Conservation (phyloP, 1,140 invertebrate species). For the Drosophila jambulina region DNA sequence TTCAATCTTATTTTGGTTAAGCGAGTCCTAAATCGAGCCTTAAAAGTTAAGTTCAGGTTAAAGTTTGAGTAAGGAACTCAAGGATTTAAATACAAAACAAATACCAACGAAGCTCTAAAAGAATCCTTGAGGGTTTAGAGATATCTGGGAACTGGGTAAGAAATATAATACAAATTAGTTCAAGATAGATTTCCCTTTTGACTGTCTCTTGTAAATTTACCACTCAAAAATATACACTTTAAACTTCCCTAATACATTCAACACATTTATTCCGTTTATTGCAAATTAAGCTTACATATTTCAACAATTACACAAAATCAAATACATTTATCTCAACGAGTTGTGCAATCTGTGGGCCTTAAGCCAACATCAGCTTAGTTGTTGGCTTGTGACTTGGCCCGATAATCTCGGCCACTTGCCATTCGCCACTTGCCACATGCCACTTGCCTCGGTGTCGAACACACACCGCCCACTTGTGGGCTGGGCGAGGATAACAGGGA, state of each 20-base stretch:
- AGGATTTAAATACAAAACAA: neutral
- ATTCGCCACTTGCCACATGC: slow-evolving; percentile 6
- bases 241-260: fast-evolving
- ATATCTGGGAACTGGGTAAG: neutral
- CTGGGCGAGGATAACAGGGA: slow-evolving; percentile 14
- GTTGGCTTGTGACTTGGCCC: slow-evolving; percentile 7
- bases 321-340: slow-evolving; percentile 5
- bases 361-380: slow-evolving; percentile 4
- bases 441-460: slow-evolving; percentile 7
- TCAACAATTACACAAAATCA: neutral
- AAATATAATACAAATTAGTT: neutral
- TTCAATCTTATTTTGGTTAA: neutral
- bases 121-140: neutral
- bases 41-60: neutral
- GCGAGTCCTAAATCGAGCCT: neutral
- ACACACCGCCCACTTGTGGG: slow-evolving; percentile 8
- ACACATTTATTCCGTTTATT: neutral
- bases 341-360: neutral
- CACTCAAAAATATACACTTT: too few species aligned
- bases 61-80: neutral
- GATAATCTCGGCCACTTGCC: slow-evolving; percentile 37
- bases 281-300: neutral
- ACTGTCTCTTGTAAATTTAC: neutral
- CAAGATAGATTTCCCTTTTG: too few species aligned
- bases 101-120: too few species aligned